Evolutionary conservation across 1,140 invertebrate genomes (phyloP), one percentile per base, ranked within the genome.

Genomic region (Drosophila azteca): DNA sequence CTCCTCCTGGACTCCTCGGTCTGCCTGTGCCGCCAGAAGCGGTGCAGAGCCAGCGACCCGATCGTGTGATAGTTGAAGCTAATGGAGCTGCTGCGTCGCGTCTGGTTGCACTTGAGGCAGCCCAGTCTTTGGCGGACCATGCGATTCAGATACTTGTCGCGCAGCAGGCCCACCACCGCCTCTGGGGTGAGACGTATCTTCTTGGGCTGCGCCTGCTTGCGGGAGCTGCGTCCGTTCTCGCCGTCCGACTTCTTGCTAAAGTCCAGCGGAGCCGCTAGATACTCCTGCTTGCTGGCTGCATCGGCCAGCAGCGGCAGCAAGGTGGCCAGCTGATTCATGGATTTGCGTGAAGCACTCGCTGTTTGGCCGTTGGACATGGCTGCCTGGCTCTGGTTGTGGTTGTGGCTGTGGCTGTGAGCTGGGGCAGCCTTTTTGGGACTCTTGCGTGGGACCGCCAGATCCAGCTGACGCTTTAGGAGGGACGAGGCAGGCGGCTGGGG

Each of bases 21-120:
- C 3, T 15, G 20, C 15, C 62, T 46, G 63, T 93, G 93, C 35
- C 91, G 90, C 93, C 93, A 93, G 17, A 92, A 54, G 4, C 77
- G 85, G 70, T 94, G 93, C 22, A 93, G 60, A 1, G 90, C 71
- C 46, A 93, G 62, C 0, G 93, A 93, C 13, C 90, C 90, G 11
- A 88, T 90, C 4, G 90, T 93, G 46, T 93, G 93, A 61, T 93
- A 93, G 0, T 92, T 92, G 44, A 92, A 92, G 45, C 82, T 79
- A 3, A 91, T 82, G 57, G 52, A 65, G 52, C 72, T 53, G 54
- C 26, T 58, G 55, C 60, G 11, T 49, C 63, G 51, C 24, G 43
- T 22, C 49, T 52, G 69, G 11, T 65, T 81, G 53, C 90, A 84
- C n/a, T 76, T 77, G 1, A 55, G 51, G 61, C 91, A 91, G 26